A percentile compares a stretch with the other conserved stretches of the same genome.
Evolutionary conservation across 2,797 vertebrate genomes (phyloP).

Genomic region (Odontamblyopus rebecca): DNA sequence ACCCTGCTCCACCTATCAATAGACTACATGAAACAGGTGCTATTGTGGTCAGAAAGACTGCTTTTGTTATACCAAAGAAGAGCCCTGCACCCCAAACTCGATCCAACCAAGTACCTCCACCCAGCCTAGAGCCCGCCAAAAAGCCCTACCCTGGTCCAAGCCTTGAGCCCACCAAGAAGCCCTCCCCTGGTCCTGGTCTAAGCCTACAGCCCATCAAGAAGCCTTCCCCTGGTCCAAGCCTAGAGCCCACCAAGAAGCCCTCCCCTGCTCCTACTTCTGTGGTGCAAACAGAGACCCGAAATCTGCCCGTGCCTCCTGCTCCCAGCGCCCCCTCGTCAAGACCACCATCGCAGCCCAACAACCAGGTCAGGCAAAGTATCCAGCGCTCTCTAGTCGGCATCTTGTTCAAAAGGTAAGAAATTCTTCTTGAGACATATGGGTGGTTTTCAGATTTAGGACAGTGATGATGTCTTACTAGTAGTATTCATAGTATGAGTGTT

Average conservation of each 20-base stretch:
- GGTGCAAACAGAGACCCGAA: constrained; percentile 61
- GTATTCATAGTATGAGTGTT: no score
- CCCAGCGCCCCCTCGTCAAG: constrained; percentile 73
- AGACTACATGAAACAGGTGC: constrained; percentile 65
- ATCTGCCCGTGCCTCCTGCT: constrained; percentile 68
- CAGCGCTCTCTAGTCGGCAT: constrained; percentile 89
- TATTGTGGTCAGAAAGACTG: constrained; percentile 60
- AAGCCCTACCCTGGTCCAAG: constrained; percentile 41
- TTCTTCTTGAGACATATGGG: not conserved
- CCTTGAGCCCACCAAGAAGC: constrained; percentile 24
- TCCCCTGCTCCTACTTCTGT: constrained; percentile 48
- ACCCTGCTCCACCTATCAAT: constrained; percentile 43
- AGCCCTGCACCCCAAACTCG: constrained; percentile 44
- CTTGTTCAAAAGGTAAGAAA: constrained; percentile 89
- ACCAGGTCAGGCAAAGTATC: constrained; percentile 93
- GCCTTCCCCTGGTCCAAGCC: constrained; percentile 38
- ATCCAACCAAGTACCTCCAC: constrained; percentile 50
- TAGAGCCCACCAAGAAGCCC: constrained; percentile 25
- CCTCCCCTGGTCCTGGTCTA: constrained; percentile 36
- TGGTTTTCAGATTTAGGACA: not conserved
- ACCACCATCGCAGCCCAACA: constrained; percentile 84
- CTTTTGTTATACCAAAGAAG: constrained; percentile 69
- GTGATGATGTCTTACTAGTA: not conserved
- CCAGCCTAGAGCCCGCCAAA: constrained; percentile 5
- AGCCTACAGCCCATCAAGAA: constrained; percentile 19